phyloP scores from a whole-genome alignment of 1,140 invertebrate genomes.

The Apocrypta bakeri region DNA sequence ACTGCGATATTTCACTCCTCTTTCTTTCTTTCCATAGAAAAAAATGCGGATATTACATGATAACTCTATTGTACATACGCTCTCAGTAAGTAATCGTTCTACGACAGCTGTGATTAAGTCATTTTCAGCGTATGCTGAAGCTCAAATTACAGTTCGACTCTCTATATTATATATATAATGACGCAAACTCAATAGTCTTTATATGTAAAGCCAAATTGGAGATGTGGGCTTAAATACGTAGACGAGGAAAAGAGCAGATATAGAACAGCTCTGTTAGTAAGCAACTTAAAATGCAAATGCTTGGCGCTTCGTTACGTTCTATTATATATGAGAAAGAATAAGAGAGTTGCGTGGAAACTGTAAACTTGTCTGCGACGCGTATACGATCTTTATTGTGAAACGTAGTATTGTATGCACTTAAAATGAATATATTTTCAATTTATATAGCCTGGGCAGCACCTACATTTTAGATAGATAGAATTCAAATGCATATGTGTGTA shows the following conservation, averaged over 20 bases:
- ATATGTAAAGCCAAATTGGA: slow-evolving; percentile 25
- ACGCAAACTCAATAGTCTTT: too few species aligned
- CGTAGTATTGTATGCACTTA: too few species aligned
- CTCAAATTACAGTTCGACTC: slow-evolving; percentile 16
- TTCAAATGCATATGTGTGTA: background rate
- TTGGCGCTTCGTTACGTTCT: slow-evolving; percentile 7
- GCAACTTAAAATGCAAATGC: slow-evolving; percentile 46
- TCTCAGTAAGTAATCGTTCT: slow-evolving; percentile 29
- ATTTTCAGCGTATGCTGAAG: too few species aligned
- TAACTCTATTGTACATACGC: slow-evolving; percentile 27
- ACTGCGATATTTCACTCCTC: slow-evolving; percentile 40
- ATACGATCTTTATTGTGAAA: too few species aligned
- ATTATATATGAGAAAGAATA: slow-evolving; percentile 2
- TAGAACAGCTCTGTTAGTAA: slow-evolving; percentile 52
- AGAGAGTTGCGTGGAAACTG: background rate
- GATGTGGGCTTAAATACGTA: slow-evolving; percentile 55
- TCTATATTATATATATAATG: too few species aligned
- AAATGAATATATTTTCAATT: too few species aligned
- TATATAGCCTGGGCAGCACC: too few species aligned
- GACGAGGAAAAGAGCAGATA: slow-evolving; percentile 46
- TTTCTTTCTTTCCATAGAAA: background rate
- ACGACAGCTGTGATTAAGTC: background rate
- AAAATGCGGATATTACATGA: slow-evolving; percentile 35
- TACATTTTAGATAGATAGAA: too few species aligned
- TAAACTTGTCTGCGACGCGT: slow-evolving; percentile 6